A percentile compares a stretch with the other conserved stretches of the same genome.
Evolutionary conservation across 2,113 vertebrate genomes (phyloP).

Genomic region (Orycteropus afer): DNA sequence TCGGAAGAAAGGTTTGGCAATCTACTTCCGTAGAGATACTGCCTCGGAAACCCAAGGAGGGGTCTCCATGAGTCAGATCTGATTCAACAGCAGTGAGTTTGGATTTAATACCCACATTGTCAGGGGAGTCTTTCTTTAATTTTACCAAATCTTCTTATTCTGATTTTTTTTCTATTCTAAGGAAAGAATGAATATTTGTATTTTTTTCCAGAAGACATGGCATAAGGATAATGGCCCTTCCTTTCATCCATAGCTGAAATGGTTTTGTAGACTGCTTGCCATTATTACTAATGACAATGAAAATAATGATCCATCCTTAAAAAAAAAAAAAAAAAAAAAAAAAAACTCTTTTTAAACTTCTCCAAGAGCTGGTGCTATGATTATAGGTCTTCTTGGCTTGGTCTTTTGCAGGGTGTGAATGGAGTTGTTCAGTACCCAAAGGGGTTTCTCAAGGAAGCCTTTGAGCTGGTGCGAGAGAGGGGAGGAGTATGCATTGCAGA

Average conservation of each 20-base stretch:
- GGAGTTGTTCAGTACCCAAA: constrained; percentile 95
- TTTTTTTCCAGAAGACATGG: neutral
- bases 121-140: neutral
- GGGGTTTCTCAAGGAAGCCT: constrained; percentile 92
- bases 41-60: no score
- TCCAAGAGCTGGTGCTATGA: neutral
- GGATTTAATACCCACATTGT: neutral
- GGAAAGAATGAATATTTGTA: neutral
- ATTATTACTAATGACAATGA: neutral
- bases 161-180: constrained; percentile 22
- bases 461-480: constrained; percentile 89
- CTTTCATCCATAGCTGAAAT: neutral
- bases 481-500: constrained; percentile 95
- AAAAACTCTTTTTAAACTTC: neutral
- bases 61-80: no score
- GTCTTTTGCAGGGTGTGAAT: constrained; percentile 89
- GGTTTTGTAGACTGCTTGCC: neutral
- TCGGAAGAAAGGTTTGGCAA: no score
- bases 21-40: no score
- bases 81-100: neutral
- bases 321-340: neutral
- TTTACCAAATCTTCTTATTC: neutral
- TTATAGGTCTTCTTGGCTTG: neutral
- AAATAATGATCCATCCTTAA: neutral
- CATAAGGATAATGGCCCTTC: neutral